Evolutionary conservation across 2,888 invertebrate species (phyloP).

Genomic region (Sepiola atlantica): DNA sequence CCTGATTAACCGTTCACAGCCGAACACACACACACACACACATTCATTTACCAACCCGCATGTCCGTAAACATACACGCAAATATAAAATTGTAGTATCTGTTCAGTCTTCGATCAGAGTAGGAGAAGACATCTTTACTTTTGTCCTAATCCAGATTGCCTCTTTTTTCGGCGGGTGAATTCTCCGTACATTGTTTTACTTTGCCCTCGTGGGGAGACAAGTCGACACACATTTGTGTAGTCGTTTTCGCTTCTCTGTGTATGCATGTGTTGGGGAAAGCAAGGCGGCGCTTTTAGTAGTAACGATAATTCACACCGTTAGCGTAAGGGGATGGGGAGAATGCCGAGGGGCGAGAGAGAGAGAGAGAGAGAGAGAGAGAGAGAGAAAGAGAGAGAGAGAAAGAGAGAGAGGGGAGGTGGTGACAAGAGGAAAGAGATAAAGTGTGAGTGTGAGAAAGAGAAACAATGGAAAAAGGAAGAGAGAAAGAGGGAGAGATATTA

Average conservation of each 20-base stretch:
- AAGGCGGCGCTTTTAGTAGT: too few species aligned
- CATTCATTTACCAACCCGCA: neutral
- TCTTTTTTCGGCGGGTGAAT: too few species aligned
- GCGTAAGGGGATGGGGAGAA: too few species aligned
- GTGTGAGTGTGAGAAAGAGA: neutral
- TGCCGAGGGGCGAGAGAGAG: neutral
- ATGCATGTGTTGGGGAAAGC: neutral
- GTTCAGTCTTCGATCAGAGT: too few species aligned
- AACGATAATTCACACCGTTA: too few species aligned
- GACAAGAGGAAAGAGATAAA: neutral
- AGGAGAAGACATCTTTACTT: too few species aligned
- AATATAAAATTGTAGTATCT: too few species aligned
- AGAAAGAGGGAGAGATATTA: too few species aligned
- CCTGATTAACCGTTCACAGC: neutral
- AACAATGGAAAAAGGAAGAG: neutral
- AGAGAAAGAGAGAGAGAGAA: neutral
- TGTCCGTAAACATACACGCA: neutral
- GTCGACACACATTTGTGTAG: neutral
- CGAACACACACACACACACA: neutral
- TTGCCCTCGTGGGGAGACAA: too few species aligned
- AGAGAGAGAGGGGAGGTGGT: neutral
- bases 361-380: rapidly evolving
- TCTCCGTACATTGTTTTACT: too few species aligned
- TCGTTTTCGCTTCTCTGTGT: neutral
- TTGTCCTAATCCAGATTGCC: too few species aligned